Conservation (phyloP, 2,888 invertebrate genomes). For the Charanyca ferruginea region DNA sequence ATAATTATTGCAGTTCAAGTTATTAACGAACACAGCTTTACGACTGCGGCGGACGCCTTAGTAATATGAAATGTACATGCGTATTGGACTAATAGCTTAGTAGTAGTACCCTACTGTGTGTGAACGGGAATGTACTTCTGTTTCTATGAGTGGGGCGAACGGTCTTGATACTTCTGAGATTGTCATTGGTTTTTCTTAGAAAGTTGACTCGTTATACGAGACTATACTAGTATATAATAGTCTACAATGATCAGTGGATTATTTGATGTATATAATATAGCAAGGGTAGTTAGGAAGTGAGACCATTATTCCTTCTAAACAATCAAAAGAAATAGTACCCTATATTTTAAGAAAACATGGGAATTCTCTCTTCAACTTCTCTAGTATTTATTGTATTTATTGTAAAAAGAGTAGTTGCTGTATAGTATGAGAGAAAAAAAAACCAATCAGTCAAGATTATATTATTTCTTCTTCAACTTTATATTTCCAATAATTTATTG, state of each 20-base stretch:
- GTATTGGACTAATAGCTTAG: slow-evolving; percentile 45
- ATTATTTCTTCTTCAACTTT: slow-evolving; percentile 5
- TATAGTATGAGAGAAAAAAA: no score
- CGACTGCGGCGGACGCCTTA: slow-evolving; percentile 59
- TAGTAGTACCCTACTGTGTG: slow-evolving; percentile 35
- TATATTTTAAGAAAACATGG: no score
- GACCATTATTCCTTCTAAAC: no score
- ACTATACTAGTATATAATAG: no score
- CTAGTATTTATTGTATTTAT: no score
- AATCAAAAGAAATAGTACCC: no score
- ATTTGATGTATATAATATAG: background rate
- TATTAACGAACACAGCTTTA: slow-evolving; percentile 62
- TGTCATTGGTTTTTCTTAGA: background rate
- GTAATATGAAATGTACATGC: slow-evolving; percentile 54
- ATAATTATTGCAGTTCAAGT: slow-evolving; percentile 64
- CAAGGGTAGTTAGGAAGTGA: no score
- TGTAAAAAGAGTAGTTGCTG: no score
- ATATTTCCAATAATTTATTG: slow-evolving; percentile 19
- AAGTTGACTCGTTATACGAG: background rate
- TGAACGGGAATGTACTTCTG: slow-evolving; percentile 12
- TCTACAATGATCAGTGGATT: background rate
- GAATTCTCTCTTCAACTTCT: no score
- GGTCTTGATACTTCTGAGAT: slow-evolving; percentile 30
- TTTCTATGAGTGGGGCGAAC: slow-evolving; percentile 7
- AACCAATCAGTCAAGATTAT: background rate